Evolutionary conservation across 2,888 invertebrate species (phyloP), one percentile per base, ranked within the genome.

Genomic region (Uropetala carovei): DNA sequence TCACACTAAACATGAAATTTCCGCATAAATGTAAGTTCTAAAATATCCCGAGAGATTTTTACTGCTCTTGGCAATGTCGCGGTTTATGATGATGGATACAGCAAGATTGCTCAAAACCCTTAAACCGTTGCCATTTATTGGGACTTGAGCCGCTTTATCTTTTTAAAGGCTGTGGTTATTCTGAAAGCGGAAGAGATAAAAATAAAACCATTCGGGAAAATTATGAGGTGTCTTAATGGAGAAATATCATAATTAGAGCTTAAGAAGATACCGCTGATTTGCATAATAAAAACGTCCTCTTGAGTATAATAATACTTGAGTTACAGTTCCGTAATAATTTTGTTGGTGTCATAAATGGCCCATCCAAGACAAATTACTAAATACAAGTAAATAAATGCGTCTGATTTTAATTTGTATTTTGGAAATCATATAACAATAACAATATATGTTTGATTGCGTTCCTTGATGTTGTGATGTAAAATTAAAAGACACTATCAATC

Each of bases 41-140:
- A 75, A 75, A 75, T n/a, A 75, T 22, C 75, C 75, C 75, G 11
- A 22, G 75, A 75, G 75, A 75, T 75, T 27, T 75, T 75, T 27
- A 75, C 75, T 16, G 75, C 27, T 22, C 22, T 27, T 43, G 13
- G 10, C 75, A 13, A 75, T 27, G 75, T 75, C 75, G 22, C 14
- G 11, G 10, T 75, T 75, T 75, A 75, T 75, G 75, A 27, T 27
- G 75, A 27, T 27, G 18, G 22, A 75, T 75, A 75, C 8, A 0
- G 75, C 75, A 27, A 27, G 27, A 75, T 75, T 4, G 2, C 22
- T 75, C 75, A 22, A 75, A 27, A 22, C 11, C 22, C 10, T 22
- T 75, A 27, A 75, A 75, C 22, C 11, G 75, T 75, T 27, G 4
- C 27, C 27, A 75, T 75, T 27, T 75, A 27, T 13, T 13, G 75